These are phyloP conservation scores for Tachyglossus aculeatus DNA, from an alignment of 2,797 vertebrate species.

Conservation along the genomic window DNA sequence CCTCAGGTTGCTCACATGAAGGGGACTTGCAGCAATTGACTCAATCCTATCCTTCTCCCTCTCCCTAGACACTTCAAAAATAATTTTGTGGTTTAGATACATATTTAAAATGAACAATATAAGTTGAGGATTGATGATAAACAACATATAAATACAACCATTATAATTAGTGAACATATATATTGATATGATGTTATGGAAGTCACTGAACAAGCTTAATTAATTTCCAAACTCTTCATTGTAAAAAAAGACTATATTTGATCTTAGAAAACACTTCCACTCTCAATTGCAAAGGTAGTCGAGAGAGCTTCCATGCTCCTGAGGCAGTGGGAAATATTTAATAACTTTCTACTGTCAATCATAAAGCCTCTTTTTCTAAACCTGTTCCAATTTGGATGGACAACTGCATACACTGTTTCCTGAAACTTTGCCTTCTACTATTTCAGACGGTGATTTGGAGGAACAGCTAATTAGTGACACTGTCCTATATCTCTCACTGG, in stretches of 20 bases:
- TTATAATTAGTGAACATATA: no score
- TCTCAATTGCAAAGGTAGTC: neutral
- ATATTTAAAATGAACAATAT: no score
- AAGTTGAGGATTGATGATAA: no score
- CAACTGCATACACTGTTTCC: neutral
- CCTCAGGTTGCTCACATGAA: no score
- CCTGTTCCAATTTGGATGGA: neutral
- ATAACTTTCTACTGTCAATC: neutral
- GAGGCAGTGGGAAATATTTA: neutral
- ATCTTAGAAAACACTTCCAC: neutral
- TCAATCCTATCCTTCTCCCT: no score
- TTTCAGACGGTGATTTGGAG: constrained; percentile 16
- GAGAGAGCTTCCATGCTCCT: neutral
- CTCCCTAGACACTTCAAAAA: no score
- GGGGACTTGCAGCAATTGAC: no score
- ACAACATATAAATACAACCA: no score
- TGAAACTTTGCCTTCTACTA: neutral
- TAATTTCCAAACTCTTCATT: neutral
- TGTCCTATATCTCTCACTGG: neutral
- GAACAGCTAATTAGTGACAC: constrained; percentile 28
- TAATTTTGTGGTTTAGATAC: no score
- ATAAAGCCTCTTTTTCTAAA: neutral
- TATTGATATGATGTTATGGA: no score
- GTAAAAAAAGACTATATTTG: neutral
- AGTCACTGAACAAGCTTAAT: no score